A percentile compares a stretch with the other conserved stretches of the same genome.
Conservation (phyloP, 2,888 invertebrate species). For the Cataglyphis livida region DNA sequence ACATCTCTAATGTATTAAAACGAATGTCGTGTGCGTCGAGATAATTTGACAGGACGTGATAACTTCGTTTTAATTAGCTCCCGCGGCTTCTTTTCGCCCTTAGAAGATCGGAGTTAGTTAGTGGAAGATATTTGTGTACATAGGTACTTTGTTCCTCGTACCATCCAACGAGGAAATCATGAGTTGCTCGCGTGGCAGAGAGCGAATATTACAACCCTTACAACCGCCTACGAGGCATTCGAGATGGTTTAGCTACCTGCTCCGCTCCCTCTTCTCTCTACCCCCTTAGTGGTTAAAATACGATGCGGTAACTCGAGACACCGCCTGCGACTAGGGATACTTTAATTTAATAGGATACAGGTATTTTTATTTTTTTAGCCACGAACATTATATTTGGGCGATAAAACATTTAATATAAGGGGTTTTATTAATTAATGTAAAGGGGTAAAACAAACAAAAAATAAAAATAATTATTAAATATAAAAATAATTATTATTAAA, state of each 20-base stretch:
- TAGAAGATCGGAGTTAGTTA: background rate
- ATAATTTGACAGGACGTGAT: background rate
- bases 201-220: slow-evolving; percentile 30
- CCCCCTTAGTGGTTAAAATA: background rate
- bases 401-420: background rate
- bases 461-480: too few species aligned
- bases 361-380: slow-evolving; percentile 9
- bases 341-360: slow-evolving; percentile 22
- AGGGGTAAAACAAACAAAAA: too few species aligned
- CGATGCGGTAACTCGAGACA: slow-evolving; percentile 19
- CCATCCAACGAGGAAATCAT: slow-evolving; percentile 24
- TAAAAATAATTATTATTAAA: too few species aligned
- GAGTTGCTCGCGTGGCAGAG: slow-evolving; percentile 25
- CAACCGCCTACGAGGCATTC: slow-evolving; percentile 14
- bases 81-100: background rate
- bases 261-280: background rate
- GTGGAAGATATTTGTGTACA: slow-evolving; percentile 7
- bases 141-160: background rate
- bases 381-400: background rate
- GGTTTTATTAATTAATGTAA: too few species aligned
- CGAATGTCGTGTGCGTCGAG: background rate
- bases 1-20: background rate
- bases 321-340: background rate
- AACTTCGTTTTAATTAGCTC: background rate
- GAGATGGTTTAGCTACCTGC: background rate